These are phyloP conservation scores for Drosophila cyrtoloma DNA, from an alignment of 2,888 invertebrate genomes.

Conservation along the genomic window DNA sequence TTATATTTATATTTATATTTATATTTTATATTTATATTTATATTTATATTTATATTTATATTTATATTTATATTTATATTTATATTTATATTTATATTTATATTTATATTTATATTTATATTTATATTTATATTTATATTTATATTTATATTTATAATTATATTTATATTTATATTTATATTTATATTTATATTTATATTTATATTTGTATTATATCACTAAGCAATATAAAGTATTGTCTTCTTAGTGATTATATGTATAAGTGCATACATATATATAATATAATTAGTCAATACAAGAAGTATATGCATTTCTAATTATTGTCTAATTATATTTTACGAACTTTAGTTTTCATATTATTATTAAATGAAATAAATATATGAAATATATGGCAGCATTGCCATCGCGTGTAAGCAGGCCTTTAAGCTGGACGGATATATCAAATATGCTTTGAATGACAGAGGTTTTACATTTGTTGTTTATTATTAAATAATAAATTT, in stretches of 20 bases:
- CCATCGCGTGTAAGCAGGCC: background rate
- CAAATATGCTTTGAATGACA: constrained; percentile 17
- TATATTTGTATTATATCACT: background rate
- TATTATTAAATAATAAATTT: background rate
- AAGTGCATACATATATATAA: background rate
- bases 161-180: background rate
- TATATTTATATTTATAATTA: background rate
- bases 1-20: background rate
- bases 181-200: background rate
- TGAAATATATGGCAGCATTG: background rate
- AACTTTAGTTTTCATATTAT: no score
- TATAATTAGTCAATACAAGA: no score
- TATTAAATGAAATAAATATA: background rate
- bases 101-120: background rate
- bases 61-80: background rate
- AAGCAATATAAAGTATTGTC: no score
- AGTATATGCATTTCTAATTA: no score
- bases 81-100: background rate
- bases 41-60: background rate
- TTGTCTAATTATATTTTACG: background rate
- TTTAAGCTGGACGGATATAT: background rate
- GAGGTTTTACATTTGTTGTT: background rate
- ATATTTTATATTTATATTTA: background rate
- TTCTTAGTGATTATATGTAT: no score
- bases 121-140: background rate